Base-by-base conservation (phyloP, 2,113 vertebrate genomes). In the Etheostoma spectabile region DNA sequence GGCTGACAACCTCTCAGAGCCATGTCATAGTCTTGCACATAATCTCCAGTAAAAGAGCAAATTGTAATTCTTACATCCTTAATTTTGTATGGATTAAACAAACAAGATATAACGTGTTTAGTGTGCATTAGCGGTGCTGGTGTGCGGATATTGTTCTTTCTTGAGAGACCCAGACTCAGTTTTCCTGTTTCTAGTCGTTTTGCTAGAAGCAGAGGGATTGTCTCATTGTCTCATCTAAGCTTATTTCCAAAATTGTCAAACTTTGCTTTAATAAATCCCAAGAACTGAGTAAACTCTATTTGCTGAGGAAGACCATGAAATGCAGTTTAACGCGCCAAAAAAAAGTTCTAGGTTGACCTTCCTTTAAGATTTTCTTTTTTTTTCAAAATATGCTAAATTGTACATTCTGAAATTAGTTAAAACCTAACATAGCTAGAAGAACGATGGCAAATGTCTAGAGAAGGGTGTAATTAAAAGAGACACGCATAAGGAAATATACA, bases 91-190 rank as follows among this genome's bases (percentile, higher is more conserved):
- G 30, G n/a, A 27, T n/a, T 30, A 61, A 11, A 12, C 33, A 30
- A 3, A 30, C 30, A 30, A 3, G 30, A 30, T 30, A 30, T 51
- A 0, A 22, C 0, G 16, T 56, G 51, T 56, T 49, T 15, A 53
- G 24, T 42, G 4, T 16, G 21, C n/a, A 42, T 42, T 42, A 19
- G 67, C 4, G 0, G 3, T 38, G 33, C 51, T 56, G 14, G 14
- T 42, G 35, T 38, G 35, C 7, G 8, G 38, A 8, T 38, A 38
- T 38, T 38, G 38, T 38, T 38, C 8, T 10, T 38, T 38, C 38
- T 38, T 38, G 38, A 38, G 38, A 38, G 38, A 38, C 35, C 35
- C 35, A 38, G 35, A 38, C 38, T 38, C 35, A 38, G 38, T 38
- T 38, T 38, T 8, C 35, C 8, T 38, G 35, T 38, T 38, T 38